Percentiles rank a stretch among this genome's conserved stretches.
phyloP scores from a whole-genome alignment of 2,113 vertebrate genomes.

The Thermophis baileyi region DNA sequence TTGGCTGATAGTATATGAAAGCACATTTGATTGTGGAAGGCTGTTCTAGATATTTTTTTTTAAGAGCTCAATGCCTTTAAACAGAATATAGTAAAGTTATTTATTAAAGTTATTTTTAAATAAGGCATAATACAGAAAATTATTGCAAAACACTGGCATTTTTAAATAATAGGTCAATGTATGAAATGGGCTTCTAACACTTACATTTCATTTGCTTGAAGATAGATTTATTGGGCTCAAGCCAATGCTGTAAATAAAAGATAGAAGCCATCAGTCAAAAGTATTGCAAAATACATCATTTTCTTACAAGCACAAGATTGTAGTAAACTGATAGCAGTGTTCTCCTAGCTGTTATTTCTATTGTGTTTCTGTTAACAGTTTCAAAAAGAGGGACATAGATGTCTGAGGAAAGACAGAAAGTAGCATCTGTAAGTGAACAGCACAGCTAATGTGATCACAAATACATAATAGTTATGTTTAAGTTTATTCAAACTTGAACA shows the following conservation, averaged over 20 bases:
- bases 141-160: neutral
- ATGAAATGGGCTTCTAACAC: constrained; percentile 60
- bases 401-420: neutral
- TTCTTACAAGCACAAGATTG: constrained; percentile 1
- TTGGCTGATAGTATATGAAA: neutral
- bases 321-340: constrained; percentile 11
- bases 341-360: constrained; percentile 10
- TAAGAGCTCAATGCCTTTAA: neutral
- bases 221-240: constrained; percentile 93
- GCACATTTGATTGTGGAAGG: neutral
- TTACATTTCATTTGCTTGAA: constrained; percentile 99
- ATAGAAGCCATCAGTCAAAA: constrained; percentile 54
- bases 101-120: neutral
- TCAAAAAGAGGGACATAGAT: neutral
- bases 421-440: neutral
- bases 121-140: neutral
- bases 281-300: neutral
- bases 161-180: constrained; percentile 27
- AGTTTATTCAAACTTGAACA: rapidly evolving
- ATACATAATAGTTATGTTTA: neutral
- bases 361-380: neutral
- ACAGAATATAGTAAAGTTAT: neutral
- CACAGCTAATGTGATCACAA: rapidly evolving
- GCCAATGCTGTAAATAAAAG: constrained; percentile 87
- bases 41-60: neutral